Evolutionary conservation across 2,888 invertebrate genomes (phyloP).

Genomic region (Cabera pusaria): DNA sequence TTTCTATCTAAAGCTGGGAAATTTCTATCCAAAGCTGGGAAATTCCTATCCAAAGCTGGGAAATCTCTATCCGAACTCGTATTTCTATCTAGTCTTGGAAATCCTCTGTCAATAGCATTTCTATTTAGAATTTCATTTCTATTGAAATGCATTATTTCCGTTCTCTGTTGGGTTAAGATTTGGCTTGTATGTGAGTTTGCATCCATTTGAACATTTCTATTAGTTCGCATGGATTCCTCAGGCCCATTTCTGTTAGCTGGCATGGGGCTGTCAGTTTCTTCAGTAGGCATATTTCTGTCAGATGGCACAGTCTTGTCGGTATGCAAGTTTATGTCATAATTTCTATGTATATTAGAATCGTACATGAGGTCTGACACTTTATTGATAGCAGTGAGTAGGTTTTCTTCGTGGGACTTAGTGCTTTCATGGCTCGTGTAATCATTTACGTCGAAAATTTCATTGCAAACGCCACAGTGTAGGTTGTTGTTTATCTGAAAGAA

Average conservation of each 20-base stretch:
- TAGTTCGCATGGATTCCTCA: too few relatives aligned
- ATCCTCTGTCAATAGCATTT: neutral
- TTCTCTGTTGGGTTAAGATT: too few relatives aligned
- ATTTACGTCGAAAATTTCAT: conserved; percentile 9
- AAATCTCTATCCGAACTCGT: neutral
- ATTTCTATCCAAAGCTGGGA: neutral
- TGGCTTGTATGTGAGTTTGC: too few relatives aligned
- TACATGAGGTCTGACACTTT: conserved; percentile 22
- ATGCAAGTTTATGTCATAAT: neutral
- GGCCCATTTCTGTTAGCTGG: neutral
- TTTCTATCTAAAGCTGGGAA: neutral
- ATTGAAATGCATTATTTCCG: too few relatives aligned
- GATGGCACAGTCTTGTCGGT: too few relatives aligned
- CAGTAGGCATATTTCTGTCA: neutral
- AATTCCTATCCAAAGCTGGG: neutral
- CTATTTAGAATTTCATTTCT: too few relatives aligned
- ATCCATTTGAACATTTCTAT: too few relatives aligned
- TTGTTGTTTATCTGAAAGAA: conserved; percentile 35
- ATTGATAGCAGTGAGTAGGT: conserved; percentile 20
- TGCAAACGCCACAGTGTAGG: conserved; percentile 47
- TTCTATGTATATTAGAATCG: conserved; percentile 4
- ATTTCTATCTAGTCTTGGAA: too few relatives aligned
- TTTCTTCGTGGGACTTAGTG: conserved; percentile 20
- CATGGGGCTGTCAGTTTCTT: neutral
- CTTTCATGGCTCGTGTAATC: conserved; percentile 17